These are phyloP conservation scores for Drosophila sturtevanti DNA, from an alignment of 1,140 invertebrate species.

Conservation along the genomic window DNA sequence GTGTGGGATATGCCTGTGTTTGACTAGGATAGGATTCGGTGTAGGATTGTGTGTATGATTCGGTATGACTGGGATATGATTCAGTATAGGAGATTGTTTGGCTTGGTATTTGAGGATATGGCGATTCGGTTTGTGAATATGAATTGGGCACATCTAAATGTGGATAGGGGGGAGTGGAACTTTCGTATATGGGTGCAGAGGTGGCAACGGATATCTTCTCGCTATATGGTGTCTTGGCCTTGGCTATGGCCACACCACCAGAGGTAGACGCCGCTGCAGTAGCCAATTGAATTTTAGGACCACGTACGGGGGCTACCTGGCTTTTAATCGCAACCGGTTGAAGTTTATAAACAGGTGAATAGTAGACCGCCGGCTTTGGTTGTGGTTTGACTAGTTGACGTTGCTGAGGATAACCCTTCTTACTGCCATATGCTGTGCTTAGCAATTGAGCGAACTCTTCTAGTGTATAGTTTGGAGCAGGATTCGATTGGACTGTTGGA, in stretches of 20 bases:
- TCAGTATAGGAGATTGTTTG: slow-evolving; percentile 15
- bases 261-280: slow-evolving; percentile 34
- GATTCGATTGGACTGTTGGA: slow-evolving; percentile 37
- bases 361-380: slow-evolving; percentile 40
- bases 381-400: slow-evolving; percentile 6
- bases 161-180: slow-evolving; percentile 59
- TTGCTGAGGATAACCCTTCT: slow-evolving; percentile 45
- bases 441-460: slow-evolving; percentile 66
- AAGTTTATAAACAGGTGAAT: slow-evolving; percentile 36
- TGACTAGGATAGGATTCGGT: slow-evolving; percentile 13
- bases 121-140: slow-evolving; percentile 48
- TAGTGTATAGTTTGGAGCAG: slow-evolving; percentile 68
- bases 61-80: slow-evolving; percentile 27
- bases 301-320: slow-evolving; percentile 12
- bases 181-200: slow-evolving; percentile 49
- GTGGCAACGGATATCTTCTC: slow-evolving; percentile 60
- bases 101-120: slow-evolving; percentile 35
- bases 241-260: slow-evolving; percentile 42
- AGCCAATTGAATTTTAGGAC: slow-evolving; percentile 28
- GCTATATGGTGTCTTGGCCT: slow-evolving; percentile 60
- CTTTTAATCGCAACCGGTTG: slow-evolving; percentile 25
- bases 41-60: slow-evolving; percentile 27
- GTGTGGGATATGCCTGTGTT: slow-evolving; percentile 33
- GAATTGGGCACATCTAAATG: slow-evolving; percentile 44
- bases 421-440: slow-evolving; percentile 57